Evolutionary conservation across 2,113 vertebrate species (phyloP).

Genomic region (Trogon surrucura): DNA sequence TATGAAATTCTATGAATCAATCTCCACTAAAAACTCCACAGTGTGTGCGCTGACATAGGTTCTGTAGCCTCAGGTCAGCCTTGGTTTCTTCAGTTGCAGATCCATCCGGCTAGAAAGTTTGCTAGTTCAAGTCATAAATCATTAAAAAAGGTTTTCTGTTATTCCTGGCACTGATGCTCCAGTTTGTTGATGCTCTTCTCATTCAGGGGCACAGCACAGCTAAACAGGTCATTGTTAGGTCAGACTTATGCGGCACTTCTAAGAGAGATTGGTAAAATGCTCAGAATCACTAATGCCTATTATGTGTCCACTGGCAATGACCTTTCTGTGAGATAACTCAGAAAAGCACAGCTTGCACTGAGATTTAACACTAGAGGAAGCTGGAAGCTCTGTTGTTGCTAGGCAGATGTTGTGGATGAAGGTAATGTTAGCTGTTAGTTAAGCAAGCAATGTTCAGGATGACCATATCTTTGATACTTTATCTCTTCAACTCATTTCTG

Average conservation of each 20-base stretch:
- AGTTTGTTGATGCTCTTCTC: conserved; percentile 13
- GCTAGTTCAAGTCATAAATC: background rate
- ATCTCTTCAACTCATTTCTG: background rate
- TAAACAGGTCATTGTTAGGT: conserved; percentile 31
- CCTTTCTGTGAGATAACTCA: background rate
- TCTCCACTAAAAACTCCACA: background rate
- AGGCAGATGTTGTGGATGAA: background rate
- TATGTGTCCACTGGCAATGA: background rate
- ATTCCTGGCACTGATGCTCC: conserved; percentile 37
- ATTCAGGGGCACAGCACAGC: background rate
- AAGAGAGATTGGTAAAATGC: conserved; percentile 13
- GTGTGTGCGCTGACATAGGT: background rate
- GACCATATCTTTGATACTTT: background rate
- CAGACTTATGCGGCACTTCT: conserved; percentile 51
- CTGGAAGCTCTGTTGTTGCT: background rate
- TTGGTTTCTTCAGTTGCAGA: conserved; percentile 21
- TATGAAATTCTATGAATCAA: background rate
- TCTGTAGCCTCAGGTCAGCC: conserved; percentile 22
- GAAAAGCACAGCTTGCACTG: background rate
- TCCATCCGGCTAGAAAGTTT: conserved; percentile 42
- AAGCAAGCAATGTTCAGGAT: background rate
- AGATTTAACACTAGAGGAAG: background rate
- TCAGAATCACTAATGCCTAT: conserved; percentile 29
- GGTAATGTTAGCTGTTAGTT: background rate
- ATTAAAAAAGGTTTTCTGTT: conserved; percentile 37